phyloP scores from a whole-genome alignment of 2,888 invertebrate species.

The Nowickia ferox region DNA sequence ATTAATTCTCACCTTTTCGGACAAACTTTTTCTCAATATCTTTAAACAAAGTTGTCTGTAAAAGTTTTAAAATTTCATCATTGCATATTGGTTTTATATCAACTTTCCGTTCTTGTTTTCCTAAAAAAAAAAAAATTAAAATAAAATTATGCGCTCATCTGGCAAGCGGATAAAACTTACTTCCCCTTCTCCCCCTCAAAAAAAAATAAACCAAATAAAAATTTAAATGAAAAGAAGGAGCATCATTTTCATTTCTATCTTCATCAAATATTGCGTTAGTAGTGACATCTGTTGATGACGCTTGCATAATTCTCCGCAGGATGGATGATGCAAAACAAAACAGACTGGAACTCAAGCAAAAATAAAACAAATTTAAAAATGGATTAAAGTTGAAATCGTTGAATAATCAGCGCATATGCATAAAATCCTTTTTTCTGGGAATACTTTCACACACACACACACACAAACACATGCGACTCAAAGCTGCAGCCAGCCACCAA shows the following conservation, averaged over 20 bases:
- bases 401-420: slow-evolving; percentile 51
- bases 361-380: slow-evolving; percentile 46
- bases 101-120: slow-evolving; percentile 17
- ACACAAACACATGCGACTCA: background rate
- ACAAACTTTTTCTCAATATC: background rate
- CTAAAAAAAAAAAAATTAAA: slow-evolving; percentile 6
- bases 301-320: slow-evolving; percentile 52
- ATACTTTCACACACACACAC: background rate
- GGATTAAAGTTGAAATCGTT: slow-evolving; percentile 60
- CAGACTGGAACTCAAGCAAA: slow-evolving; percentile 24
- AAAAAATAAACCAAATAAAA: background rate
- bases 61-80: slow-evolving; percentile 45
- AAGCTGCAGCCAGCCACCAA: slow-evolving; percentile 40
- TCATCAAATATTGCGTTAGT: slow-evolving; percentile 67
- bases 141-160: background rate
- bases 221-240: background rate
- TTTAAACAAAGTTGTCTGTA: background rate
- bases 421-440: background rate
- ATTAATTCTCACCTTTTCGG: slow-evolving; percentile 1
- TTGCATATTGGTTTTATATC: slow-evolving; percentile 45
- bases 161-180: slow-evolving; percentile 17
- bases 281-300: slow-evolving; percentile 68
- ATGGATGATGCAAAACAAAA: slow-evolving; percentile 51
- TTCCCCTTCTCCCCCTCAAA: background rate
- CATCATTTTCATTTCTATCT: slow-evolving; percentile 63